These are phyloP conservation scores for Cephus sareptanus DNA, from an alignment of 2,888 invertebrate genomes.

Conservation along the genomic window DNA sequence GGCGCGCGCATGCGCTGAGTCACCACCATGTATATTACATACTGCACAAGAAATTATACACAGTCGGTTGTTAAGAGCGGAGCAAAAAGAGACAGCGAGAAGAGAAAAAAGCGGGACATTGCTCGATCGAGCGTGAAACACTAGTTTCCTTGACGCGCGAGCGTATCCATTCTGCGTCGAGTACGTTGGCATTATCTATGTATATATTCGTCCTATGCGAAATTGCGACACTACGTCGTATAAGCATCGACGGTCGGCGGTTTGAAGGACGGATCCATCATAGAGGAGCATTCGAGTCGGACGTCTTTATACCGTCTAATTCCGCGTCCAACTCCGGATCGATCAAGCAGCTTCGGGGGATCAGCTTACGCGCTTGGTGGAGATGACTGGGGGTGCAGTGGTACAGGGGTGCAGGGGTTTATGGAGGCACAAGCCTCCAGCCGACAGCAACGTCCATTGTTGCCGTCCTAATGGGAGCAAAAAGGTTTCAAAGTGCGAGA, in stretches of 20 bases:
- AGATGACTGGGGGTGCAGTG: slow-evolving; percentile 7
- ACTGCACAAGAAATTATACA: slow-evolving; percentile 18
- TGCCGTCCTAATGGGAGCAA: slow-evolving; percentile 32
- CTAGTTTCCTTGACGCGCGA: slow-evolving; percentile 21
- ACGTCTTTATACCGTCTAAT: too few species aligned
- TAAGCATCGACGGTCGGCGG: too few species aligned
- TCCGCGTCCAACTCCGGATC: too few species aligned
- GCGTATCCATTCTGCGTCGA: too few species aligned
- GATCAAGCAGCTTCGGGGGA: background rate
- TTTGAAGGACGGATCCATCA: too few species aligned
- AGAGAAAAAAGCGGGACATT: slow-evolving; percentile 20
- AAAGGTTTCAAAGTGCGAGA: slow-evolving; percentile 25
- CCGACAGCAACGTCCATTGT: slow-evolving; percentile 37
- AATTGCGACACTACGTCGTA: too few species aligned
- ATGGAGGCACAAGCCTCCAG: slow-evolving; percentile 16
- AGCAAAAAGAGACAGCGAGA: slow-evolving; percentile 8
- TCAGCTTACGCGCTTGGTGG: slow-evolving; percentile 26
- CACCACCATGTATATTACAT: slow-evolving; percentile 37
- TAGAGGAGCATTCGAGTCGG: too few species aligned
- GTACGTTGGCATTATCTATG: too few species aligned
- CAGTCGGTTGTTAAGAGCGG: slow-evolving; percentile 6
- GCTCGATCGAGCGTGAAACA: slow-evolving; percentile 35
- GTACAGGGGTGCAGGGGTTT: background rate
- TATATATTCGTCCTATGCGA: too few species aligned
- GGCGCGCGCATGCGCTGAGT: slow-evolving; percentile 37